phyloP scores from a whole-genome alignment of 2,888 invertebrate species.

The Microdon myrmicae region DNA sequence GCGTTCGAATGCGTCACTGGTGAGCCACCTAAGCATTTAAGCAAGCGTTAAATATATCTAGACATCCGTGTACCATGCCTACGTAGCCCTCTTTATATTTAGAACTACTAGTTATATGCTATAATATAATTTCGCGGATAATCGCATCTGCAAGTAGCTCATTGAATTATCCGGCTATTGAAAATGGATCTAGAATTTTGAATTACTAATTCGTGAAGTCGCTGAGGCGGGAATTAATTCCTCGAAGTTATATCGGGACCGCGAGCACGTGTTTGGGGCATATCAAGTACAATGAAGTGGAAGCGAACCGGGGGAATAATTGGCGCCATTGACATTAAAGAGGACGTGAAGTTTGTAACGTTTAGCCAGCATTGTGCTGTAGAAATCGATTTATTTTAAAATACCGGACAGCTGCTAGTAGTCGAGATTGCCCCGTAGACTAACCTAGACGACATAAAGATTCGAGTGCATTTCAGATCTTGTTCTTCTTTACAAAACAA shows the following conservation, averaged over 20 bases:
- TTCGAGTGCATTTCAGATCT: constrained; percentile 28
- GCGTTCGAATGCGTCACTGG: constrained; percentile 44
- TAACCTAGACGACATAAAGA: constrained; percentile 20
- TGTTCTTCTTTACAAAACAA: constrained; percentile 25
- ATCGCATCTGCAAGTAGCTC: constrained; percentile 31
- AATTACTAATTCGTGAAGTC: neutral
- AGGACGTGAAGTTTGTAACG: constrained; percentile 11
- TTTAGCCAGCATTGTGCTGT: constrained; percentile 14
- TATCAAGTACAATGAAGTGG: too few relatives aligned
- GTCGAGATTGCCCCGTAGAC: constrained; percentile 3
- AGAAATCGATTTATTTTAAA: constrained; percentile 42
- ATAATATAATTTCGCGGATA: constrained; percentile 43
- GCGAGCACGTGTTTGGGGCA: too few relatives aligned
- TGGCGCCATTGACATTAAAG: constrained; percentile 49
- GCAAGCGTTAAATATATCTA: too few relatives aligned
- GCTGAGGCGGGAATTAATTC: neutral
- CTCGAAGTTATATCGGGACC: too few relatives aligned
- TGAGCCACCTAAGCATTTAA: constrained; percentile 41
- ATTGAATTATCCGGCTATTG: constrained; percentile 14
- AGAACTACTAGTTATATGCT: constrained; percentile 19
- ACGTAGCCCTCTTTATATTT: constrained; percentile 27
- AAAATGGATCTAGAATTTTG: neutral
- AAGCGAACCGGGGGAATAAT: constrained; percentile 20
- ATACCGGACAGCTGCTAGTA: constrained; percentile 15
- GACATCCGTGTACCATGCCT: too few relatives aligned